Conservation (phyloP, 2,797 vertebrate species). For the Alauda arvensis region DNA sequence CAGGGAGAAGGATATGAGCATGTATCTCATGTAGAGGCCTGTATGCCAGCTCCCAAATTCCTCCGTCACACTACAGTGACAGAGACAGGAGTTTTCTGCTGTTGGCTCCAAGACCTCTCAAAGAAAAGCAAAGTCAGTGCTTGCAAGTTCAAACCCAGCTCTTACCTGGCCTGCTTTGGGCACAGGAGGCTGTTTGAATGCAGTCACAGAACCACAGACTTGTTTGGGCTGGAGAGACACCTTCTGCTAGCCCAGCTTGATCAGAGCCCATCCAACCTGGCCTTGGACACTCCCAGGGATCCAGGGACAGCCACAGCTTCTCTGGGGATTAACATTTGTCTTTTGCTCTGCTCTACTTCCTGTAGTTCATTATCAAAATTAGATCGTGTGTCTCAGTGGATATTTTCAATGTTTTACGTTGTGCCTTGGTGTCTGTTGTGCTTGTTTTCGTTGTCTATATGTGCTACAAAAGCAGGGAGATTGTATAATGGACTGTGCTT, state of each 20-base stretch:
- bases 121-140: not conserved
- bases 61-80: not conserved
- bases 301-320: not conserved
- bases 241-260: accelerated
- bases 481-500: not conserved
- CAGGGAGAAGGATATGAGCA: not conserved
- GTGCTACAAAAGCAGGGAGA: not conserved
- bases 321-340: not conserved
- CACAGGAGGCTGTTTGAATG: accelerated
- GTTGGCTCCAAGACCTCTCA: accelerated
- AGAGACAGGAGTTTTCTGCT: not conserved
- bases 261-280: accelerated
- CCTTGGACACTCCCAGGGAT: not conserved
- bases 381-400: not conserved
- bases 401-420: not conserved
- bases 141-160: not conserved
- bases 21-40: accelerated
- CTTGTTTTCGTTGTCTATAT: not conserved
- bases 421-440: not conserved
- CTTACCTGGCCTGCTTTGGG: not conserved
- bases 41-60: not conserved
- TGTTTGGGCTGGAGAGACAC: not conserved
- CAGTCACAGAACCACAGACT: accelerated
- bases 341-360: not conserved
- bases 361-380: not conserved